A percentile compares a stretch with the other conserved stretches of the same genome.
phyloP scores from a whole-genome alignment of 2,113 vertebrate genomes.

The Hippocampus guttulatus region DNA sequence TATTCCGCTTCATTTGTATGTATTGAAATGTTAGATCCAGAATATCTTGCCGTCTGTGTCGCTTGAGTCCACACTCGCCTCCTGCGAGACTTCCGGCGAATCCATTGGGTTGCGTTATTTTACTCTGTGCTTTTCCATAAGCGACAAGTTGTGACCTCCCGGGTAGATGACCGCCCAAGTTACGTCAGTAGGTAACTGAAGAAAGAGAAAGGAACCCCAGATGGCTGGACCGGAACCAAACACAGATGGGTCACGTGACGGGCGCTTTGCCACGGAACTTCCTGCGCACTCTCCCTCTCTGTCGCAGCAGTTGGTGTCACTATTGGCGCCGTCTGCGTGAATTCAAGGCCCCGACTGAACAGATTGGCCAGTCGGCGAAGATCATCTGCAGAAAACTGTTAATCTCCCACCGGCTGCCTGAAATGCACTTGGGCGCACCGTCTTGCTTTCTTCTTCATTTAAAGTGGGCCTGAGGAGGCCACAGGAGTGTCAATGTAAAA shows the following conservation, averaged over 20 bases:
- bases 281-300: conserved; percentile 61
- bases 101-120: not conserved
- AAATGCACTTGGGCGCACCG: conserved; percentile 44
- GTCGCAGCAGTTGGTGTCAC: conserved; percentile 68
- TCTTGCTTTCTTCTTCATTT: conserved; percentile 35
- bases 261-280: conserved; percentile 63
- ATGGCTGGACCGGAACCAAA: conserved; percentile 60
- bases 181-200: conserved; percentile 2
- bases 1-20: no score
- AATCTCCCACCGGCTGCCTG: conserved; percentile 67
- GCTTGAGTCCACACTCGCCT: not conserved
- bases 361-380: conserved; percentile 70
- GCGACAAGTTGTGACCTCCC: conserved; percentile 2
- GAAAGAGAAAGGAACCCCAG: conserved; percentile 45
- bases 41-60: not conserved
- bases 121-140: not conserved
- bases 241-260: conserved; percentile 60
- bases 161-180: conserved; percentile 9
- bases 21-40: not conserved
- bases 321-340: conserved; percentile 66
- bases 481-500: conserved; percentile 42
- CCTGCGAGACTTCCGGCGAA: not conserved
- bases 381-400: conserved; percentile 65
- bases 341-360: conserved; percentile 62
- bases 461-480: conserved; percentile 48